Evolutionary conservation across 2,888 invertebrate species (phyloP).

Genomic region (Dryocosmus kuriphilus): DNA sequence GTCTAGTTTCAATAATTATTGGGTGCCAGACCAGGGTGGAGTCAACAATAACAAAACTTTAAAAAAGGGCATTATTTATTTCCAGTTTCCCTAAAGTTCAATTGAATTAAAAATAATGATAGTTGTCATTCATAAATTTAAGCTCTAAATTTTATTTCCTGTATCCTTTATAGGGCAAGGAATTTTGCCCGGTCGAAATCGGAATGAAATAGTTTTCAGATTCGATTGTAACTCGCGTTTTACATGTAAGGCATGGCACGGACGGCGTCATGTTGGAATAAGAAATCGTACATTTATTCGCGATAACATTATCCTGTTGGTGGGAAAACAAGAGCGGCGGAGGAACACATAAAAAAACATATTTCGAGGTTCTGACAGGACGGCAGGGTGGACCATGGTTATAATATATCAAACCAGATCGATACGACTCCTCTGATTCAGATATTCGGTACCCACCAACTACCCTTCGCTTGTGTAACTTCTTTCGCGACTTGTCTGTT

Average conservation of each 20-base stretch:
- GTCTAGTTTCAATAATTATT: no score
- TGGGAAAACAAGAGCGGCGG: conserved; percentile 58
- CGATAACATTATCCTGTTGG: conserved; percentile 62
- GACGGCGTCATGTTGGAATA: conserved; percentile 67
- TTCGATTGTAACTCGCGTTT: neutral
- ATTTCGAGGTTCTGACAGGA: conserved; percentile 68
- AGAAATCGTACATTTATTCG: conserved; percentile 73
- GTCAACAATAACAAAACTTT: neutral
- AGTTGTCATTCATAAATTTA: neutral
- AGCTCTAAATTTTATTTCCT: neutral
- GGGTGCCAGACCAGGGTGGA: neutral
- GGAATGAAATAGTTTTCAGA: neutral
- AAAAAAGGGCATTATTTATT: neutral
- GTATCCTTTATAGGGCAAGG: neutral
- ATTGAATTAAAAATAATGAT: neutral
- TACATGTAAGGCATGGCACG: conserved; percentile 2
- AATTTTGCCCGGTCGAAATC: neutral
- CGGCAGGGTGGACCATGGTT: conserved; percentile 72
- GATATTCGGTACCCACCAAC: conserved; percentile 70
- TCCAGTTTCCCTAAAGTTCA: neutral
- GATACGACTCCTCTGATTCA: conserved; percentile 74
- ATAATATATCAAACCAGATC: conserved; percentile 77
- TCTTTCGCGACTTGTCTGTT: conserved; percentile 56
- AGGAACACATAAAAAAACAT: conserved; percentile 75
- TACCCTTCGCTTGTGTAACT: conserved; percentile 49